Conservation (phyloP, 1,140 invertebrate genomes). For the Trachymyrmex septentrionalis region DNA sequence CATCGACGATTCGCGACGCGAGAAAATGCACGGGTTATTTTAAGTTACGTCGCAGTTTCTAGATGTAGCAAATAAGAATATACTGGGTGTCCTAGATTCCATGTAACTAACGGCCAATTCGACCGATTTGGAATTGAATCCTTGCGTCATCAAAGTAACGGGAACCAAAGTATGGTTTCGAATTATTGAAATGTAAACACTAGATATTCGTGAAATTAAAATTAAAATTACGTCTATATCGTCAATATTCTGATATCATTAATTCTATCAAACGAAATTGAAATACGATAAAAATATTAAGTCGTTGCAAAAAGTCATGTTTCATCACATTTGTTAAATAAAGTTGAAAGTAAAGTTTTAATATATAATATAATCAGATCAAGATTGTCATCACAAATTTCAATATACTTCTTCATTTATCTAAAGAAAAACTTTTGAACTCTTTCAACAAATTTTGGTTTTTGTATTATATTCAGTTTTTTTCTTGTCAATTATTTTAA, state of each 20-base stretch:
- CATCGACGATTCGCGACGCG: constrained; percentile 23
- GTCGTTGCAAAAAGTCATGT: background rate
- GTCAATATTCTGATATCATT: background rate
- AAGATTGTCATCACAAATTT: background rate
- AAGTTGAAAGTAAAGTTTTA: background rate
- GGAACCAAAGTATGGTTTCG: background rate
- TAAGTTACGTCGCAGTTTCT: constrained; percentile 48
- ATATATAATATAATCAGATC: background rate
- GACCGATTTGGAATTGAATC: background rate
- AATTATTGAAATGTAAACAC: background rate
- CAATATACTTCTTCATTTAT: background rate
- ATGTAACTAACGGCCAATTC: background rate
- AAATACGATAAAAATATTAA: background rate
- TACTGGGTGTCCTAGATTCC: constrained; percentile 36
- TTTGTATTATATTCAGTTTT: background rate
- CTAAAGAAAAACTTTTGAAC: background rate
- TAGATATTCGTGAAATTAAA: background rate
- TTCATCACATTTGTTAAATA: background rate
- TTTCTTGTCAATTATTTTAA: background rate
- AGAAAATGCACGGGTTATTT: constrained; percentile 48
- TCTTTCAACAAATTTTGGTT: background rate
- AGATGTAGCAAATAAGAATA: constrained; percentile 30
- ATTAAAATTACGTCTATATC: background rate
- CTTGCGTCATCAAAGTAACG: background rate
- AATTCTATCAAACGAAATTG: background rate